Percentiles rank a stretch among this genome's conserved stretches.
phyloP scores from a whole-genome alignment of 1,140 invertebrate species.

The Lepidurus packardi region DNA sequence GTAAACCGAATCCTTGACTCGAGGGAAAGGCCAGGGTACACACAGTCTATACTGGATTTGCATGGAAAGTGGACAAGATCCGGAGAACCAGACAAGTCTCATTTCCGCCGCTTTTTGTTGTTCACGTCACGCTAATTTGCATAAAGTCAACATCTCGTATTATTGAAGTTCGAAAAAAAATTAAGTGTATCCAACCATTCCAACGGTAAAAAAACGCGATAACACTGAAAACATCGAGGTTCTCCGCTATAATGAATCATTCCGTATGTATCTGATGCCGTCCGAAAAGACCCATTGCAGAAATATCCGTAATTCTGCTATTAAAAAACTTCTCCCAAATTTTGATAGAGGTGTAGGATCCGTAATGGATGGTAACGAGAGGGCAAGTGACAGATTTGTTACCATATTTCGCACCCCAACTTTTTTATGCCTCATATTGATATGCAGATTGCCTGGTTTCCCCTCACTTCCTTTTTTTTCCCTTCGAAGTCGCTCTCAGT shows the following conservation, averaged over 20 bases:
- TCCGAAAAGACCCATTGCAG: not conserved
- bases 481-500: not conserved
- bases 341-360: constrained; percentile 4
- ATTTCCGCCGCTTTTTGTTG: constrained; percentile 2
- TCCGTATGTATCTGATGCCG: not conserved
- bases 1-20: not conserved
- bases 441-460: constrained; percentile 3
- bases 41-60: not conserved
- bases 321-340: not conserved
- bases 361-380: constrained; percentile 9
- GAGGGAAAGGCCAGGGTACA: not conserved
- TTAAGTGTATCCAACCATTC: no score
- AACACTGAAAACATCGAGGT: not conserved
- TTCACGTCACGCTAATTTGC: constrained; percentile 14
- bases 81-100: not conserved
- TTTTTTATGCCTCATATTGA: constrained; percentile 6
- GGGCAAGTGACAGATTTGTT: constrained; percentile 21
- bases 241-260: not conserved
- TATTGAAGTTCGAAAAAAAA: not conserved
- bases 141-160: not conserved
- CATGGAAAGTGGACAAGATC: constrained; percentile 21
- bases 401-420: not conserved
- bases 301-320: not conserved
- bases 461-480: not conserved
- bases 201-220: not conserved